These are phyloP conservation scores for Ommatoiulus sabulosus DNA, from an alignment of 2,888 invertebrate genomes.

Conservation along the genomic window DNA sequence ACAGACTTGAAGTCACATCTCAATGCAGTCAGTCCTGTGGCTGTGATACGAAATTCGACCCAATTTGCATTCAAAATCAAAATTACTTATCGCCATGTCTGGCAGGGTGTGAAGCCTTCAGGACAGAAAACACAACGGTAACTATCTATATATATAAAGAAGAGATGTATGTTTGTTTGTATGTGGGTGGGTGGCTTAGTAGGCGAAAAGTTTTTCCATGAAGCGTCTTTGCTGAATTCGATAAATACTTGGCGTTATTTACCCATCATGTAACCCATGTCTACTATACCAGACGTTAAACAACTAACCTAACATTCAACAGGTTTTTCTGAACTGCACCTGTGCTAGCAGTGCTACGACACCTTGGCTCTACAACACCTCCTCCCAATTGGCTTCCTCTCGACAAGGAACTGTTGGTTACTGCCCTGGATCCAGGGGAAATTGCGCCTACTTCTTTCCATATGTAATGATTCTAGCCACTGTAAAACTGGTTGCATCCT, in stretches of 20 bases:
- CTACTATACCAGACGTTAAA: no score
- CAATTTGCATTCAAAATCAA: slow-evolving; percentile 29
- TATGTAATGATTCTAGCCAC: slow-evolving; percentile 66
- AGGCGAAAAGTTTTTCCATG: no score
- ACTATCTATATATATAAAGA: no score
- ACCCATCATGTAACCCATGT: not conserved
- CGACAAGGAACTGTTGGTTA: slow-evolving; percentile 63
- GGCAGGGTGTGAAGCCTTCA: slow-evolving; percentile 47
- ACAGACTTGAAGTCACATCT: slow-evolving; percentile 49
- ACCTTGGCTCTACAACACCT: not conserved
- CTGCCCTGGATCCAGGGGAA: slow-evolving; percentile 70
- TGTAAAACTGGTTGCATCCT: slow-evolving; percentile 74
- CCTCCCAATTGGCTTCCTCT: not conserved
- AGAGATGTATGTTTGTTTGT: no score
- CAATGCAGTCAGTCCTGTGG: slow-evolving; percentile 48
- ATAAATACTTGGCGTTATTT: not conserved
- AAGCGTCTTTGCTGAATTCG: no score
- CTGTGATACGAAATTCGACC: slow-evolving; percentile 50
- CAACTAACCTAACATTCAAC: no score
- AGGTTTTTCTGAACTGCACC: slow-evolving; percentile 53
- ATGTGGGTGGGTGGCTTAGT: no score
- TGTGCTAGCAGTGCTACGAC: slow-evolving; percentile 51
- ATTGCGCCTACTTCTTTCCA: slow-evolving; percentile 67
- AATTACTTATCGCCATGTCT: slow-evolving; percentile 55
- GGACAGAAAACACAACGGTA: not conserved